Evolutionary conservation across 2,113 vertebrate species (phyloP).

Genomic region (Apaloderma vittatum): DNA sequence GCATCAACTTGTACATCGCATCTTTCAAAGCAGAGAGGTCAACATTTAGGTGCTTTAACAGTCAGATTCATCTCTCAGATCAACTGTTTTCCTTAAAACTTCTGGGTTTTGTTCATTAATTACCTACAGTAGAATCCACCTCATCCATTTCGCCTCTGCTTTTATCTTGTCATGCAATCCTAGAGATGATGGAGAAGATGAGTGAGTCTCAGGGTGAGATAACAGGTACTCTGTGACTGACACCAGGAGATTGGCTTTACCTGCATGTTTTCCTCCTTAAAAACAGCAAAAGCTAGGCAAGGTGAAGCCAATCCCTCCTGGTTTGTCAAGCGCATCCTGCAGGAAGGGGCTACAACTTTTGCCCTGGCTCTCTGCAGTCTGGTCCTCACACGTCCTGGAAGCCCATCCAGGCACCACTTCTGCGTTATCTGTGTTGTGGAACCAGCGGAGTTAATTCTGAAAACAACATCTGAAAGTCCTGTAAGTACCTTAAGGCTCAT

Average conservation of each 20-base stretch:
- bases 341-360: background rate
- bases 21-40: background rate
- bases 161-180: background rate
- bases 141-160: background rate
- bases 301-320: background rate
- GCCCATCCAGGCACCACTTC: background rate
- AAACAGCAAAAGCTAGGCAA: background rate
- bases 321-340: background rate
- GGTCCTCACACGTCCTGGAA: background rate
- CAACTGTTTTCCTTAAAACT: background rate
- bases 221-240: background rate
- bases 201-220: accelerated
- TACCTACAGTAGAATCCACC: background rate
- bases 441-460: background rate
- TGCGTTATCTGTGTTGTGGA: background rate
- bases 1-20: background rate
- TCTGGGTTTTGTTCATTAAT: background rate
- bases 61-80: background rate
- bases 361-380: background rate
- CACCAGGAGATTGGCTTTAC: background rate
- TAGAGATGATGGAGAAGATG: background rate
- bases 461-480: conserved; percentile 35
- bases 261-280: background rate
- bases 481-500: background rate
- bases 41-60: background rate